phyloP scores from a whole-genome alignment of 2,888 invertebrate species.

The Agrotis ipsilon region DNA sequence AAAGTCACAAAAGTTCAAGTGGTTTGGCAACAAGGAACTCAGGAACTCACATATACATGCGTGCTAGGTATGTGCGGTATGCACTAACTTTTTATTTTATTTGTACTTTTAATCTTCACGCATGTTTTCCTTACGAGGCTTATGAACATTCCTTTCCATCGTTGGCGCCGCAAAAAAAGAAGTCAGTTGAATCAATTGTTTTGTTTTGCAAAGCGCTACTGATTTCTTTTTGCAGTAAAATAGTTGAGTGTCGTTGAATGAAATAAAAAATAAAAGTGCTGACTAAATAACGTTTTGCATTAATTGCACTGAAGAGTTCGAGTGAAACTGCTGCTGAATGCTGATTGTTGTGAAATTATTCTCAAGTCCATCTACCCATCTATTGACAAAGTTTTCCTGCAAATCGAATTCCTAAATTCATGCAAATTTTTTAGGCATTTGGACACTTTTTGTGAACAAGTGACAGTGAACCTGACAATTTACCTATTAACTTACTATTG shows the following conservation, averaged over 20 bases:
- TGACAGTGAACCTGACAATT: too few relatives aligned
- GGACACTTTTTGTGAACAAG: too few relatives aligned
- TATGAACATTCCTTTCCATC: conserved; percentile 29
- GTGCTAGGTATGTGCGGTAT: conserved; percentile 36
- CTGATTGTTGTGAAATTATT: neutral
- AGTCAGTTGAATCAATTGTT: conserved; percentile 28
- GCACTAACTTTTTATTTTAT: conserved; percentile 54
- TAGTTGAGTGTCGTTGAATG: neutral
- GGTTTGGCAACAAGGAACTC: conserved; percentile 52
- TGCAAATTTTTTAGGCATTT: too few relatives aligned
- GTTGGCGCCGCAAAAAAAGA: conserved; percentile 39
- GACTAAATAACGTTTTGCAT: neutral
- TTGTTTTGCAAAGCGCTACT: conserved; percentile 4
- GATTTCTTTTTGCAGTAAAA: conserved; percentile 6
- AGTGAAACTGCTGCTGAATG: too few relatives aligned
- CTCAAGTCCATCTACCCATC: too few relatives aligned
- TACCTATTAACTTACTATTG: too few relatives aligned
- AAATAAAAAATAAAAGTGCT: neutral
- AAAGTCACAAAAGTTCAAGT: conserved; percentile 32
- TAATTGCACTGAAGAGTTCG: neutral
- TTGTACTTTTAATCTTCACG: conserved; percentile 43
- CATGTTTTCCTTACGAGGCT: conserved; percentile 31
- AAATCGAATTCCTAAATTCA: neutral
- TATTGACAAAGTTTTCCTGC: neutral
- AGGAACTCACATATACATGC: conserved; percentile 29